Percentiles rank a stretch among this genome's conserved stretches.
Conservation (phyloP, 1,140 invertebrate genomes). For the Littorina saxatilis region DNA sequence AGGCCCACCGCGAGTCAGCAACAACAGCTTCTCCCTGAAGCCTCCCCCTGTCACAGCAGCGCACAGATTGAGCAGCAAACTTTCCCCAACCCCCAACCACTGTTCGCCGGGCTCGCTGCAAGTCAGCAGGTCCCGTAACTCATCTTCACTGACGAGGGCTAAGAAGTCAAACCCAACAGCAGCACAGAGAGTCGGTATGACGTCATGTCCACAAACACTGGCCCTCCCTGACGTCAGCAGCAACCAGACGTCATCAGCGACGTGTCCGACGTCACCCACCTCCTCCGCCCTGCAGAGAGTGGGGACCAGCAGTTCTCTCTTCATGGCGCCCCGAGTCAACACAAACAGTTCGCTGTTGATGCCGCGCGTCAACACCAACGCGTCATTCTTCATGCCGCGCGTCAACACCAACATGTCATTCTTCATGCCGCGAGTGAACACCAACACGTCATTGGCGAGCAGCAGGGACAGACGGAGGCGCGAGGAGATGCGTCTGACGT, state of each 20-base stretch:
- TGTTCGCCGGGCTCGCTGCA: too few relatives aligned
- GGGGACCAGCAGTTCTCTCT: background rate
- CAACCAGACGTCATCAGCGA: background rate
- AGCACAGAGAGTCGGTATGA: too few relatives aligned
- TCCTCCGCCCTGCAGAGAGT: background rate
- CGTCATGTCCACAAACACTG: too few relatives aligned
- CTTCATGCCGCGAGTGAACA: background rate
- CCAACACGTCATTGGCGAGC: constrained; percentile 16
- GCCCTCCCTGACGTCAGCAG: too few relatives aligned
- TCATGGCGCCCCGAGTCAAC: background rate
- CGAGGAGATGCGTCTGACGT: constrained; percentile 61
- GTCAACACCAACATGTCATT: background rate
- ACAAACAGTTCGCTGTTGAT: background rate
- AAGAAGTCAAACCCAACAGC: too few relatives aligned
- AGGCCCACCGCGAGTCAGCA: too few relatives aligned
- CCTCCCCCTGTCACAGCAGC: too few relatives aligned
- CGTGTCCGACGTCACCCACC: background rate
- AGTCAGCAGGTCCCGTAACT: too few relatives aligned
- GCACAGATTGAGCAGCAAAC: too few relatives aligned
- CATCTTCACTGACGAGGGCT: too few relatives aligned
- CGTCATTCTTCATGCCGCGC: background rate
- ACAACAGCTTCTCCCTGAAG: too few relatives aligned
- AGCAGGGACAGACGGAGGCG: constrained; percentile 31
- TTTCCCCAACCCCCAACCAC: too few relatives aligned
- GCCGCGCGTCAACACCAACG: background rate